Evolutionary conservation across 2,888 invertebrate species (phyloP).

Genomic region (Andrena bicolor): DNA sequence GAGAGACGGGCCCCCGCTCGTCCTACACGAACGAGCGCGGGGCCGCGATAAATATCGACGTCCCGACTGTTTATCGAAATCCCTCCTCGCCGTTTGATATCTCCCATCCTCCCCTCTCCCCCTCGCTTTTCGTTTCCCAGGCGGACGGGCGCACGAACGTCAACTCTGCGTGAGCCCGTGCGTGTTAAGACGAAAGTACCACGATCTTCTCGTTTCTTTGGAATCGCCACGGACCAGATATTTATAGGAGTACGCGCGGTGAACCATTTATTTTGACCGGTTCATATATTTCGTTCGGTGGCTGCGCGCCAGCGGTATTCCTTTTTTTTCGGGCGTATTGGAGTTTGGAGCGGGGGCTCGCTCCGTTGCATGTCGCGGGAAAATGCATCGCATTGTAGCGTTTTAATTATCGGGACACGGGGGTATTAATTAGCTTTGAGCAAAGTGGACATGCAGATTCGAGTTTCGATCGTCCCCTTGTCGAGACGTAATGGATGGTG

Average conservation of each 20-base stretch:
- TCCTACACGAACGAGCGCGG: slow-evolving; percentile 34
- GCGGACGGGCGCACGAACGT: slow-evolving; percentile 47
- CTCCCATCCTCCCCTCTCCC: slow-evolving; percentile 8
- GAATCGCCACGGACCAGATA: slow-evolving; percentile 37
- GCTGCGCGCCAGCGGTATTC: not conserved
- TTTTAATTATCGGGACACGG: slow-evolving; percentile 47
- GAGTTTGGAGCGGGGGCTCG: slow-evolving; percentile 1
- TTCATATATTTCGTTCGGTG: slow-evolving; percentile 10
- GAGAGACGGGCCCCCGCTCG: slow-evolving; percentile 21
- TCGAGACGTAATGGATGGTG: slow-evolving; percentile 27
- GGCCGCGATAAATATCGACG: slow-evolving; percentile 73
- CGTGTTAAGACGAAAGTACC: slow-evolving; percentile 48
- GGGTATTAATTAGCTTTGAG: slow-evolving; percentile 44
- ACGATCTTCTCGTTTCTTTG: slow-evolving; percentile 29
- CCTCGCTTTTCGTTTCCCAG: not conserved
- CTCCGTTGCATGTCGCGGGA: slow-evolving; percentile 16
- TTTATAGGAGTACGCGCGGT: slow-evolving; percentile 65
- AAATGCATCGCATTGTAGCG: slow-evolving; percentile 23
- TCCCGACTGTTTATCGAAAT: slow-evolving; percentile 66
- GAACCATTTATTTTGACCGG: slow-evolving; percentile 39
- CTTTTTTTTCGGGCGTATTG: not conserved
- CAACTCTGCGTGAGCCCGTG: slow-evolving; percentile 69
- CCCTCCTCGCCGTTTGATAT: slow-evolving; percentile 49
- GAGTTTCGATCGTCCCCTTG: not conserved
- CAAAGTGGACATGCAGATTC: slow-evolving; percentile 24